These are phyloP conservation scores for Drosophila sordidula DNA, from an alignment of 2,888 invertebrate species.

Conservation along the genomic window DNA sequence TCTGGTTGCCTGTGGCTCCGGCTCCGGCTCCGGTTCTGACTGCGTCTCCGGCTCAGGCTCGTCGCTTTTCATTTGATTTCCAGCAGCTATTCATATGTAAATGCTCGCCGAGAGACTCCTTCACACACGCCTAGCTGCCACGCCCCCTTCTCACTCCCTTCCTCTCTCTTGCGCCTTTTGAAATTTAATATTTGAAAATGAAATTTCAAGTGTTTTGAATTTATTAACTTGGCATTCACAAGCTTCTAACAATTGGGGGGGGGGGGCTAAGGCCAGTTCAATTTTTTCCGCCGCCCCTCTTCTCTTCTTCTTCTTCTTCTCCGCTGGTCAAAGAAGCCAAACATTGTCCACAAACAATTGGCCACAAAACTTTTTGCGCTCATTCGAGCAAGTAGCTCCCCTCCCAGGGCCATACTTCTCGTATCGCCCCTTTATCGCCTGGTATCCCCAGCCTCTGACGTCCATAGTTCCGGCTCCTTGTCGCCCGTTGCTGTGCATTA, in stretches of 20 bases:
- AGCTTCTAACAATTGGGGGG: conserved; percentile 12
- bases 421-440: conserved; percentile 2
- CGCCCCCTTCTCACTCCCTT: not conserved
- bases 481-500: conserved; percentile 58
- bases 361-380: conserved; percentile 11
- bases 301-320: conserved; percentile 3
- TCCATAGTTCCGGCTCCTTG: conserved; percentile 22
- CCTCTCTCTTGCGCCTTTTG: conserved; percentile 28
- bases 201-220: conserved; percentile 73
- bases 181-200: conserved; percentile 68
- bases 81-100: conserved; percentile 72
- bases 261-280: not conserved
- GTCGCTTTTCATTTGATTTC: conserved; percentile 54
- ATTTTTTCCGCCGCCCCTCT: not conserved
- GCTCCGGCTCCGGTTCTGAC: conserved; percentile 11
- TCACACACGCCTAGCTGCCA: conserved; percentile 19
- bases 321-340: conserved; percentile 54
- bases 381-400: too few relatives aligned
- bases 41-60: conserved; percentile 22
- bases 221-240: conserved; percentile 58
- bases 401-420: not conserved
- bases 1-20: conserved; percentile 16
- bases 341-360: conserved; percentile 47
- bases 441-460: not conserved
- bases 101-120: conserved; percentile 38